Percentiles rank a stretch among this genome's conserved stretches.
Evolutionary conservation across 2,888 invertebrate genomes (phyloP).

Genomic region (Amphipyra berbera): DNA sequence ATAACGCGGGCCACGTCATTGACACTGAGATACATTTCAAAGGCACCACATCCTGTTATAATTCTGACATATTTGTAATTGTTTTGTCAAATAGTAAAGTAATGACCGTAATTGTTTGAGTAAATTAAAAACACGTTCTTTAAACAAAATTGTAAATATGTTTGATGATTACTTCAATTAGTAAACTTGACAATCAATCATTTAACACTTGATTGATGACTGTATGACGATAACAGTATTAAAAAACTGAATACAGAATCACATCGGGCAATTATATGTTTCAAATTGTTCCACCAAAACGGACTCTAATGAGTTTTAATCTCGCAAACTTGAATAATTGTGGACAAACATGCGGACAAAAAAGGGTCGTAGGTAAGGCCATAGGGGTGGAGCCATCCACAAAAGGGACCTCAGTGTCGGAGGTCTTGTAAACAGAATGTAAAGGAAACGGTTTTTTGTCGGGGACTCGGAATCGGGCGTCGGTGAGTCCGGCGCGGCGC

Average conservation of each 20-base stretch:
- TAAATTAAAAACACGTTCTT: not conserved
- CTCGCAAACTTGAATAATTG: constrained; percentile 65
- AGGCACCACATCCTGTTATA: constrained; percentile 31
- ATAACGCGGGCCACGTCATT: constrained; percentile 47
- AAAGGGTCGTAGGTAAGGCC: constrained; percentile 78
- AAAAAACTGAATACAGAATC: not conserved
- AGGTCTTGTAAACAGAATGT: constrained; percentile 87
- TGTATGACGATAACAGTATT: not conserved
- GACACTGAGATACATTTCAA: constrained; percentile 19
- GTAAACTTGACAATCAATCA: constrained; percentile 1
- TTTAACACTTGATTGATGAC: not conserved
- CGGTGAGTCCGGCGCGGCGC: constrained; percentile 70
- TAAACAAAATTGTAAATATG: not conserved
- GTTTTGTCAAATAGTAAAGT: constrained; percentile 7
- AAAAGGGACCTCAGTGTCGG: constrained; percentile 84
- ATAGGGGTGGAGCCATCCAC: constrained; percentile 67
- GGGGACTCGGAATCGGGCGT: constrained; percentile 68
- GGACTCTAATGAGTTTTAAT: constrained; percentile 59
- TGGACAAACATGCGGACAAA: constrained; percentile 80
- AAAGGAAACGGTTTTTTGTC: constrained; percentile 86
- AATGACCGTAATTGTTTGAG: not conserved
- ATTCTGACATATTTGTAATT: constrained; percentile 13
- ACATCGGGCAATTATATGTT: not conserved
- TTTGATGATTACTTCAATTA: not conserved
- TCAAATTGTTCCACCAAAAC: constrained; percentile 23